Evolutionary conservation across 2,888 invertebrate genomes (phyloP).

Genomic region (Agrenia bidenticulata): DNA sequence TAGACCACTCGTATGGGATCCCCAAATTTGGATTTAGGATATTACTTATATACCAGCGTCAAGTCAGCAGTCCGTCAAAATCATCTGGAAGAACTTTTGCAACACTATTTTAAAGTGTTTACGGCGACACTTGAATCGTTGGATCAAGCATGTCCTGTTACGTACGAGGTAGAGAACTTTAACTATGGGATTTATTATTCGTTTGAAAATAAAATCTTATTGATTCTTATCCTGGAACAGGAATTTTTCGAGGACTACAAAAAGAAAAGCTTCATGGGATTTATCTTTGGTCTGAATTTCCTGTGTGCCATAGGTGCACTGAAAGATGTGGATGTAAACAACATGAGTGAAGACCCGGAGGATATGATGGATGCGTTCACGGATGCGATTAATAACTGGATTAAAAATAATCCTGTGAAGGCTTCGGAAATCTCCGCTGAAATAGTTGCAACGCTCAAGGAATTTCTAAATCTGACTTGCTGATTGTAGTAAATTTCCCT

Average conservation of each 20-base stretch:
- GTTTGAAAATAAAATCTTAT: too few species aligned
- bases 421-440: background rate
- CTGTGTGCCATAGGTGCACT: slow-evolving; percentile 25
- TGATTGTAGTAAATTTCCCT: background rate
- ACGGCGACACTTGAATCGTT: slow-evolving; percentile 10
- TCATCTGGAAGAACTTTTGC: slow-evolving; percentile 8
- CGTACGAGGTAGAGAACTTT: slow-evolving; percentile 8
- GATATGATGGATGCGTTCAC: slow-evolving; percentile 11
- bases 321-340: slow-evolving; percentile 8
- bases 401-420: slow-evolving; percentile 22
- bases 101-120: slow-evolving; percentile 11
- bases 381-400: slow-evolving; percentile 26
- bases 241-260: slow-evolving; percentile 6
- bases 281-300: slow-evolving; percentile 14
- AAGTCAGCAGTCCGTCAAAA: slow-evolving; percentile 16
- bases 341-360: background rate
- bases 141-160: background rate
- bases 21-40: slow-evolving; percentile 32
- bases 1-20: slow-evolving; percentile 19
- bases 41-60: slow-evolving; percentile 30
- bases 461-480: background rate
- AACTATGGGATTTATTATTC: too few species aligned
- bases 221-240: too few species aligned
- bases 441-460: background rate
- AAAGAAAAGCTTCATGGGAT: slow-evolving; percentile 20